These are phyloP conservation scores for Hydrochoerus hydrochaeris DNA, from an alignment of 2,113 vertebrate species.

Conservation along the genomic window DNA sequence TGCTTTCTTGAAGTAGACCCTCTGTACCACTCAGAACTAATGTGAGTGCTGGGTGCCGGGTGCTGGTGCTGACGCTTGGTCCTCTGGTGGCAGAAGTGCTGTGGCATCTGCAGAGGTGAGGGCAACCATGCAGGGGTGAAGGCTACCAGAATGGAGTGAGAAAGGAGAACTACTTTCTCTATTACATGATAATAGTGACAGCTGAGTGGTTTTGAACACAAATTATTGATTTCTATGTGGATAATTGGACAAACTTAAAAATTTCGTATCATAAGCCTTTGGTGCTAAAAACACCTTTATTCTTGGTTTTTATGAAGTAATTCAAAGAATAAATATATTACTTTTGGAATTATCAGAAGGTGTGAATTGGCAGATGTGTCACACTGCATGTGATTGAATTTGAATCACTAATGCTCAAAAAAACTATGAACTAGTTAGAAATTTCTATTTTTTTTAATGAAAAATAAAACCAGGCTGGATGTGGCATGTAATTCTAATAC, in stretches of 20 bases:
- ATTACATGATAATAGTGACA: neutral
- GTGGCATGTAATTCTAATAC: neutral
- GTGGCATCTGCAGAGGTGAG: neutral
- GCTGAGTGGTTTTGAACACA: neutral
- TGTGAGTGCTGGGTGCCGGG: neutral
- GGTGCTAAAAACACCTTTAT: neutral
- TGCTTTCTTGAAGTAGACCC: neutral
- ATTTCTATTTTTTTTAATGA: neutral
- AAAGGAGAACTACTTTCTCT: conserved; percentile 41
- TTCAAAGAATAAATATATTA: conserved; percentile 36
- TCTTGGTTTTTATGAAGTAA: conserved; percentile 39
- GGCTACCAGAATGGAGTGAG: neutral
- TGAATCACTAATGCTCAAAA: neutral
- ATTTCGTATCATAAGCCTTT: neutral
- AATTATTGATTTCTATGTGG: neutral
- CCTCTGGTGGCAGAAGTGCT: neutral
- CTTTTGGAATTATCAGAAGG: neutral
- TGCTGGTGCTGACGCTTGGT: neutral
- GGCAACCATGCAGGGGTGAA: neutral
- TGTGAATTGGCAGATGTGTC: neutral
- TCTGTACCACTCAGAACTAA: conserved; percentile 37
- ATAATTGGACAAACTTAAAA: neutral
- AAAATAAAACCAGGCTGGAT: neutral
- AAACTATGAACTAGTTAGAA: neutral
- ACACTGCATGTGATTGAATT: conserved; percentile 13